phyloP scores from a whole-genome alignment of 2,797 vertebrate genomes.

The Ptychobarbus kaznakovi region DNA sequence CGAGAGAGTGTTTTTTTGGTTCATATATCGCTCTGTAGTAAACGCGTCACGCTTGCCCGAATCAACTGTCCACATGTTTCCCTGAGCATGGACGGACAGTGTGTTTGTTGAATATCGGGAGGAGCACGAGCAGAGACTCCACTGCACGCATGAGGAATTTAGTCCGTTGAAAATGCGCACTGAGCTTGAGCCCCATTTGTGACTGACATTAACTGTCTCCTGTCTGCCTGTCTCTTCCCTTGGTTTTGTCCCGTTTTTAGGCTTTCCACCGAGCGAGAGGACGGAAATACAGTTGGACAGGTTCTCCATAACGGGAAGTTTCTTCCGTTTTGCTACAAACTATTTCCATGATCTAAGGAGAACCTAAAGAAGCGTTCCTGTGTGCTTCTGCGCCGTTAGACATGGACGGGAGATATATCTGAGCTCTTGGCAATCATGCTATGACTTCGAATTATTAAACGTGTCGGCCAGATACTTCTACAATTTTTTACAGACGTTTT shows the following conservation, averaged over 20 bases:
- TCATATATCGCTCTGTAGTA: slow-evolving; percentile 56
- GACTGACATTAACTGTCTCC: slow-evolving; percentile 74
- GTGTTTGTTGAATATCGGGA: slow-evolving; percentile 62
- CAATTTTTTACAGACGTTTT: background rate
- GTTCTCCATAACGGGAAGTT: slow-evolving; percentile 66
- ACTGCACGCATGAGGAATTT: slow-evolving; percentile 67
- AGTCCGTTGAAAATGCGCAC: slow-evolving; percentile 60
- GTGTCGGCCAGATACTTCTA: slow-evolving; percentile 24
- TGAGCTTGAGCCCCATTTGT: slow-evolving; percentile 76
- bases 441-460: slow-evolving; percentile 64
- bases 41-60: slow-evolving; percentile 60
- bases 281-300: slow-evolving; percentile 68
- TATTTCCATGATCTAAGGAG: slow-evolving; percentile 64
- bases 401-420: slow-evolving; percentile 58
- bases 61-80: slow-evolving; percentile 76
- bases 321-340: slow-evolving; percentile 60
- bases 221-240: slow-evolving; percentile 71
- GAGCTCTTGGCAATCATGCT: slow-evolving; percentile 57
- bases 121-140: slow-evolving; percentile 49
- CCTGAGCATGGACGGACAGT: slow-evolving; percentile 66
- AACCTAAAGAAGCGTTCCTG: slow-evolving; percentile 74
- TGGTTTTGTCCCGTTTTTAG: slow-evolving; percentile 56
- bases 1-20: slow-evolving; percentile 72
- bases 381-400: slow-evolving; percentile 47
- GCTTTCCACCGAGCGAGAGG: slow-evolving; percentile 60